Base-by-base conservation (phyloP, 2,113 vertebrate species). In the Pheucticus melanocephalus region DNA sequence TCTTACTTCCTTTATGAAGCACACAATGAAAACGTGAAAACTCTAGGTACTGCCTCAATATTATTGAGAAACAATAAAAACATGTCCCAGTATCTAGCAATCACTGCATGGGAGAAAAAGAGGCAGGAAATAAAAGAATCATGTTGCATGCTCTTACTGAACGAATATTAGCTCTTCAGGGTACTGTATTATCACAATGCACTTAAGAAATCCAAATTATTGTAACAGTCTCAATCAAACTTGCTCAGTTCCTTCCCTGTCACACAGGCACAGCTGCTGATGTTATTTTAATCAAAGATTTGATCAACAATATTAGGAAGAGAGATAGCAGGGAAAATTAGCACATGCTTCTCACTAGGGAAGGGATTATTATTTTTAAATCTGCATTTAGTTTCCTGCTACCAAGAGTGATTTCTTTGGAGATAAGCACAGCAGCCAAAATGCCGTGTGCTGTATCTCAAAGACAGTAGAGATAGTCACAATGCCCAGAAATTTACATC, bases 21-120 rank as follows among this genome's bases (percentile, higher is more conserved):
- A n/a, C 64, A 95, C 88, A 95, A 88, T 86, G 88, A 90, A 75
- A 95, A 85, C 27, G 51, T 90, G 90, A 82, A 91, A 87, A 95
- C 70, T 95, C 50, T 48, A 80, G 87, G 64, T 92, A 63, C 54
- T 63, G 50, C 75, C 82, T 94, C 77, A 48, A 17, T 94, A 84
- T 89, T 89, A 63, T 27, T 88, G 81, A 91, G 92, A 91, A 96
- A 94, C 82, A 93, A 97, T 95, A 90, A 93, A 96, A 96, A 95
- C 48, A 68, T 56, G 60, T 75, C 76, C 71, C 68, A 63, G 53
- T 92, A 93, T 93, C 90, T 81, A 50, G 47, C 45, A 91, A 90
- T 96, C 85, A 73, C 82, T 92, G 79, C 54, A 45, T 40, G 60
- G 16, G 61, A 51, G 83, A 68, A 66, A 85, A 70, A 44, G 59